phyloP scores from a whole-genome alignment of 2,113 vertebrate species.

The Melanerpes aurifrons region DNA sequence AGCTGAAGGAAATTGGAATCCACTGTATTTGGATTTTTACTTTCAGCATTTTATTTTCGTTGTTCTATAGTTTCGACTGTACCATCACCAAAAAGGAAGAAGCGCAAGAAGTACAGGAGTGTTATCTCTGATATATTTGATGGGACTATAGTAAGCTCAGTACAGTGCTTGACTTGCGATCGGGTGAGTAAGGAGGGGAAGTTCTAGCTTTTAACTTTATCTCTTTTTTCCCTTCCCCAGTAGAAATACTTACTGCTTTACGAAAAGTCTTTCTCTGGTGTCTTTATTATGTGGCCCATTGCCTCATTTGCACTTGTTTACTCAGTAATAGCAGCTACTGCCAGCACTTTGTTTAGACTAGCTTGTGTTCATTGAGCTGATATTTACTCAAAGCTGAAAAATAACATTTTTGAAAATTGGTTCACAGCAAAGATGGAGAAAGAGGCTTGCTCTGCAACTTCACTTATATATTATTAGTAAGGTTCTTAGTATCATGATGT shows the following conservation, averaged over 20 bases:
- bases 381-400: background rate
- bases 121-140: slow-evolving; percentile 97
- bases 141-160: slow-evolving; percentile 95
- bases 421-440: background rate
- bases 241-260: background rate
- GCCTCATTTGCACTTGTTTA: background rate
- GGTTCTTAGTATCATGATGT: background rate
- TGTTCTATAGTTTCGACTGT: slow-evolving; percentile 74
- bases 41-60: slow-evolving; percentile 11
- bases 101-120: slow-evolving; percentile 92
- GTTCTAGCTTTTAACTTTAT: background rate
- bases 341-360: background rate
- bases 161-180: slow-evolving; percentile 97
- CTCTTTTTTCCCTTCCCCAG: background rate
- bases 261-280: background rate
- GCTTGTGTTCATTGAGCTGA: background rate
- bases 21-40: background rate
- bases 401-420: background rate
- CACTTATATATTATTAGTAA: background rate
- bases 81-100: slow-evolving; percentile 88
- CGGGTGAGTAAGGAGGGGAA: slow-evolving; percentile 83
- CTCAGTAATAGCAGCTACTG: background rate
- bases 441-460: background rate
- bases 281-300: background rate
- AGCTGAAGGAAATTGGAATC: background rate